Evolutionary conservation across 2,888 invertebrate genomes (phyloP), one percentile per base, ranked within the genome.

Genomic region (Cephalotes varians): DNA sequence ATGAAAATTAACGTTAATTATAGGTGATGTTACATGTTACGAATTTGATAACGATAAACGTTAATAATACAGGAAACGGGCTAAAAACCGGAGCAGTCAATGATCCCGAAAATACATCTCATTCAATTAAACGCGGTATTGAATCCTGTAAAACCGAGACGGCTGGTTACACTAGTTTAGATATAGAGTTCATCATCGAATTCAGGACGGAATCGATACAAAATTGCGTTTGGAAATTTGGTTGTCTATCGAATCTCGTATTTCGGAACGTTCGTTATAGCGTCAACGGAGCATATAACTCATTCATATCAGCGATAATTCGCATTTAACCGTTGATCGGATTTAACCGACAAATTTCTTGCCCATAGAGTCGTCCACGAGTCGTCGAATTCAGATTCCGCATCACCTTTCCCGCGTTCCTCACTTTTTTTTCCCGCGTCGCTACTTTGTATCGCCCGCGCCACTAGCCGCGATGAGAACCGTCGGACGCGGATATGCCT

Each of bases 401-500:
- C 51, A 15, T n/a, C 34, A 34, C 51, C 51, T 65, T 67, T 67
- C 37, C 49, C n/a, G n/a, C 67, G 15, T 6, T 21, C 18, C n/a
- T 49, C 34, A 18, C 54, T 25, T 25, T 15, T 54, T 44, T 69
- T 10, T 7, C 7, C 4, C 51, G 15, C 21, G 18, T 54, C 21
- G n/a, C 31, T 77, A 82, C 83, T 83, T 83, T 73, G 54, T 76
- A 62, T 80, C 67, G 67, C 71, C 49, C 18, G 71, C 67, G 47
- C 58, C 77, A 37, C 25, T 65, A 58, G 69, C 76, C 69, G 28
- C 87, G 84, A 84, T 82, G 88, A 88, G 89, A 88, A 88, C 83
- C 79, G 34, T 60, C 79, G 77, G 81, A 67, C 83, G 83, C 74
- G 82, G 81, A 82, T 84, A 79, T 34, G 71, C 44, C 54, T 77